phyloP scores from a whole-genome alignment of 2,113 vertebrate species.

The Podarcis muralis region DNA sequence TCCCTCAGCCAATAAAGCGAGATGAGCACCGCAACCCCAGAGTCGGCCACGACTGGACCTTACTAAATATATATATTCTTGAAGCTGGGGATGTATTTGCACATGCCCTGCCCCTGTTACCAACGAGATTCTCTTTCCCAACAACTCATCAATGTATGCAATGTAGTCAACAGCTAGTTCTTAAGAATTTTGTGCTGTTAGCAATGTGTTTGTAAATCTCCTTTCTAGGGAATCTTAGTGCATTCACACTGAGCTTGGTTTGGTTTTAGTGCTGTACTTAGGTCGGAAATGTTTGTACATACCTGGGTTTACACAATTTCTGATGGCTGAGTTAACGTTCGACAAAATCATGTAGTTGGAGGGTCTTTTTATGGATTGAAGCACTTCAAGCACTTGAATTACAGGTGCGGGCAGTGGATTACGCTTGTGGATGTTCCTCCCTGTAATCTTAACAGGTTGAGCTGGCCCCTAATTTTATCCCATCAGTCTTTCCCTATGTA shows the following conservation, averaged over 20 bases:
- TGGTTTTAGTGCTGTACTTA: background rate
- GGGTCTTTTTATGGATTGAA: background rate
- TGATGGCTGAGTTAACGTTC: background rate
- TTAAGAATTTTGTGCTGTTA: background rate
- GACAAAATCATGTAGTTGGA: background rate
- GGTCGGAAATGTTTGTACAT: background rate
- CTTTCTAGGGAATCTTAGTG: background rate
- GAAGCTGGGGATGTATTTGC: background rate
- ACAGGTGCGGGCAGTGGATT: background rate
- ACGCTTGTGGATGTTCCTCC: background rate
- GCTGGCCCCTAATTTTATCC: background rate
- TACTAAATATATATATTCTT: too few species aligned
- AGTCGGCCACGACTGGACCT: too few species aligned
- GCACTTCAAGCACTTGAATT: background rate
- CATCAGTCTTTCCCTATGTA: background rate
- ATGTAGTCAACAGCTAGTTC: background rate
- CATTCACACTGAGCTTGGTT: background rate
- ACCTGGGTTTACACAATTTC: background rate
- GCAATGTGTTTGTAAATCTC: background rate
- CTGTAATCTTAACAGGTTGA: background rate
- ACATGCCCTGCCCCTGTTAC: background rate
- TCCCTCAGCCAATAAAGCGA: too few species aligned
- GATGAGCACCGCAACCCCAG: too few species aligned
- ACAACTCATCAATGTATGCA: background rate
- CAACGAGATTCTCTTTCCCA: background rate